Evolutionary conservation across 2,113 vertebrate genomes (phyloP).

Genomic region (Glaucidium brasilianum): DNA sequence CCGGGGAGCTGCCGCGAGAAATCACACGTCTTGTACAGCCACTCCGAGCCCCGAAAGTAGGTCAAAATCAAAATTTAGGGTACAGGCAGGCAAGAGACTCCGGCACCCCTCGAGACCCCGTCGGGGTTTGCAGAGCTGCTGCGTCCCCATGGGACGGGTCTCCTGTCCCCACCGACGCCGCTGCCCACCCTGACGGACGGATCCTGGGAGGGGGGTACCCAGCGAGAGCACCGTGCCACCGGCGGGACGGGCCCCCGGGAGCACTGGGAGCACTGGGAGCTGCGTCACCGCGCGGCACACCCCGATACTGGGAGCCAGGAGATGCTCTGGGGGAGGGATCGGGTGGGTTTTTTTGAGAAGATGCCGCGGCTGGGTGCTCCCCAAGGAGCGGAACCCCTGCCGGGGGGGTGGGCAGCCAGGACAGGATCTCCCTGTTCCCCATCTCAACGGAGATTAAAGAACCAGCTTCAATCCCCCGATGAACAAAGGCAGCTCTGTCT

Average conservation of each 20-base stretch:
- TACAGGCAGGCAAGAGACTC: neutral
- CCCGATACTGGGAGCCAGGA: neutral
- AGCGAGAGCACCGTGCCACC: neutral
- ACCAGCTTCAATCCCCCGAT: neutral
- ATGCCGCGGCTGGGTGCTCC: neutral
- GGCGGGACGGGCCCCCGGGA: neutral
- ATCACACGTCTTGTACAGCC: neutral
- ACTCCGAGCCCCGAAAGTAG: neutral
- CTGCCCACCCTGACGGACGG: neutral
- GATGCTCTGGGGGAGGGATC: neutral
- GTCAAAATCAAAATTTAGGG: neutral
- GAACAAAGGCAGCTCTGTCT: conserved; percentile 54
- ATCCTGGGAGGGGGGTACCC: neutral
- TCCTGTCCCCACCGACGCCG: neutral
- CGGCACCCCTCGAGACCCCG: neutral
- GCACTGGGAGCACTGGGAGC: neutral
- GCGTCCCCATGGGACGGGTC: neutral
- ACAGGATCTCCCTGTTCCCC: neutral
- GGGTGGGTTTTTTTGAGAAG: neutral
- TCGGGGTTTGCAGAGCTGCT: neutral
- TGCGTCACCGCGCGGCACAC: neutral
- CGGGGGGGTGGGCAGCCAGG: neutral
- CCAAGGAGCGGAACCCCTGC: neutral
- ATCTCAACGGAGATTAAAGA: neutral
- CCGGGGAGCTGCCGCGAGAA: neutral